These are phyloP conservation scores for Drosophila setosimentum DNA, from an alignment of 2,888 invertebrate species.

Conservation along the genomic window DNA sequence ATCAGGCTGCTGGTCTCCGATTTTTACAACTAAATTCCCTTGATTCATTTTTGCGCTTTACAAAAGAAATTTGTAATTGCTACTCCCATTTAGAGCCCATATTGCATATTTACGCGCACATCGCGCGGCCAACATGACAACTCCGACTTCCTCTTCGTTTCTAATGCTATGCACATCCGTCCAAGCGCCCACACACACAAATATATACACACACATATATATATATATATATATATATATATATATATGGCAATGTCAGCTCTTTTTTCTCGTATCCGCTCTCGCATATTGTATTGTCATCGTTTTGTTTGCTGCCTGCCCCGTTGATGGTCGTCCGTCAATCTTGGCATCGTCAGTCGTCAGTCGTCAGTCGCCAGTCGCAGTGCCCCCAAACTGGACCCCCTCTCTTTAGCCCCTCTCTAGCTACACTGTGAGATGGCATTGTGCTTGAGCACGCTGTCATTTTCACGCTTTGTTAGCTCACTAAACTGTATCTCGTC, in stretches of 20 bases:
- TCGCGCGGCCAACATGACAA: slow-evolving; percentile 46
- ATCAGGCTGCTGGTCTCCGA: slow-evolving; percentile 27
- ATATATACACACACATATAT: background rate
- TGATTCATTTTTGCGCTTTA: slow-evolving; percentile 65
- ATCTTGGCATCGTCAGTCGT: slow-evolving; percentile 32
- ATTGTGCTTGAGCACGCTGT: slow-evolving; percentile 66
- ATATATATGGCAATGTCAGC: slow-evolving; percentile 32
- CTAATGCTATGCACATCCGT: slow-evolving; percentile 50
- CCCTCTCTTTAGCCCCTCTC: background rate
- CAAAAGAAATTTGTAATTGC: slow-evolving; percentile 79
- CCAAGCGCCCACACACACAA: slow-evolving; percentile 35
- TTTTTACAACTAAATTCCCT: slow-evolving; percentile 76
- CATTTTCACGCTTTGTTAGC: slow-evolving; percentile 82
- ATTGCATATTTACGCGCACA: slow-evolving; percentile 53
- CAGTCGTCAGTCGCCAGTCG: background rate
- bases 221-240: slow-evolving; percentile 4
- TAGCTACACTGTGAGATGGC: slow-evolving; percentile 10
- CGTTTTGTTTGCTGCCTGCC: slow-evolving; percentile 61
- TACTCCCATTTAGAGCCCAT: slow-evolving; percentile 72
- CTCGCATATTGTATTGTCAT: slow-evolving; percentile 71
- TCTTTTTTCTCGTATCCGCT: slow-evolving; percentile 45
- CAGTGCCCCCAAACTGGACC: background rate
- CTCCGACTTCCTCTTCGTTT: slow-evolving; percentile 13
- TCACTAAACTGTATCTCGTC: slow-evolving; percentile 70
- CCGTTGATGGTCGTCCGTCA: slow-evolving; percentile 56